Conservation (phyloP, 2,888 invertebrate genomes). For the Nomada ruficornis region DNA sequence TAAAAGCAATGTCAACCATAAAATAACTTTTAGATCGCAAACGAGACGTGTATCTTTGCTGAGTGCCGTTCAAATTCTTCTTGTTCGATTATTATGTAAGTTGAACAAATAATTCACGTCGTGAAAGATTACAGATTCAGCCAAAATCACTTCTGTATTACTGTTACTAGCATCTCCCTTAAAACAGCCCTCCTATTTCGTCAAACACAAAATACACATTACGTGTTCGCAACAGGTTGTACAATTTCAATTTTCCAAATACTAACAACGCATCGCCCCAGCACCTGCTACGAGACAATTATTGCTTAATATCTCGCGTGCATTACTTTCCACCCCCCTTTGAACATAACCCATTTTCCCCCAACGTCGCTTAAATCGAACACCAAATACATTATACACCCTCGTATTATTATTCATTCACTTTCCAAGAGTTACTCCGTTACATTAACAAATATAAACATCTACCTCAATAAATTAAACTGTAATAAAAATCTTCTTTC, state of each 20-base stretch:
- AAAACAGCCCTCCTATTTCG: neutral
- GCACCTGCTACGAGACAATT: neutral
- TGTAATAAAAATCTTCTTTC: too few species aligned
- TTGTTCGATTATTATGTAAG: neutral
- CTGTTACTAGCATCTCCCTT: neutral
- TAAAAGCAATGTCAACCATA: too few species aligned
- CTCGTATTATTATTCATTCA: neutral
- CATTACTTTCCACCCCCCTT: neutral
- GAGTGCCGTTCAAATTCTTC: slow-evolving; percentile 4
- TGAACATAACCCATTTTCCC: neutral
- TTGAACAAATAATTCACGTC: neutral
- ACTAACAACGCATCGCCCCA: neutral
- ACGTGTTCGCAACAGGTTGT: too few species aligned
- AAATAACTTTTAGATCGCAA: neutral
- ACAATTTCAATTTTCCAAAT: slow-evolving; percentile 1
- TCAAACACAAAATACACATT: neutral
- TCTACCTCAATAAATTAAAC: too few species aligned
- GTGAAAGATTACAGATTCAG: neutral
- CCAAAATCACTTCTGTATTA: neutral
- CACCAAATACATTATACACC: neutral
- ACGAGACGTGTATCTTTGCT: slow-evolving; percentile 3
- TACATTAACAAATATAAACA: too few species aligned
- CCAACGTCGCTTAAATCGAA: neutral
- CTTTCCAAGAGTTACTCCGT: neutral
- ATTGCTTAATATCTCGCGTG: neutral